Evolutionary conservation across 2,888 invertebrate species (phyloP).

Genomic region (Calameuta idolon): DNA sequence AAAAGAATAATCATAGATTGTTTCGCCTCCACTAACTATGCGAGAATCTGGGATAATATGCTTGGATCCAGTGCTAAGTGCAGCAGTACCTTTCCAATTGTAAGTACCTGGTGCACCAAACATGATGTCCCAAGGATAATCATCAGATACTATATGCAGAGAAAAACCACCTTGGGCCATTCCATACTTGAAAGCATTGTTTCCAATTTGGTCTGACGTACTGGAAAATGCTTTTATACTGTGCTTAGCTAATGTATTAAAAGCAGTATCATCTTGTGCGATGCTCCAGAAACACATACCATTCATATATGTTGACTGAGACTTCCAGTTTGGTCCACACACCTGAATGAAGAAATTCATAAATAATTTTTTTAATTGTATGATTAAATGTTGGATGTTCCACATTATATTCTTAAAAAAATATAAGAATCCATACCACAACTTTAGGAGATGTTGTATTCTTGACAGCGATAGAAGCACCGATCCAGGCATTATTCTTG

Average conservation of each 20-base stretch:
- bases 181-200: slow-evolving; percentile 37
- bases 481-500: slow-evolving; percentile 59
- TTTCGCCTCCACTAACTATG: background rate
- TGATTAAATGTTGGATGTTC: background rate
- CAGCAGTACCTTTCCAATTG: slow-evolving; percentile 51
- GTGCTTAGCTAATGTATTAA: slow-evolving; percentile 23
- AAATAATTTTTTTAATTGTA: background rate
- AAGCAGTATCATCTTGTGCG: slow-evolving; percentile 21
- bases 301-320: slow-evolving; percentile 32
- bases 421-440: slow-evolving; percentile 47
- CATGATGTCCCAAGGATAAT: slow-evolving; percentile 33
- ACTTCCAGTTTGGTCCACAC: slow-evolving; percentile 55
- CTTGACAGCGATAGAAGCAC: slow-evolving; percentile 63
- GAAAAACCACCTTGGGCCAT: slow-evolving; percentile 53
- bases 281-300: slow-evolving; percentile 54
- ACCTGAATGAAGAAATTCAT: slow-evolving; percentile 49
- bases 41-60: background rate
- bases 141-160: slow-evolving; percentile 32
- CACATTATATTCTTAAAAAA: background rate
- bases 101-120: slow-evolving; percentile 61
- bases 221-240: slow-evolving; percentile 22
- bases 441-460: slow-evolving; percentile 42
- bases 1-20: background rate
- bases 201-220: slow-evolving; percentile 1
- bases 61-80: slow-evolving; percentile 21